Evolutionary conservation across 1,140 invertebrate genomes (phyloP), one percentile per base, ranked within the genome.

Genomic region (Epicauta chinensis): DNA sequence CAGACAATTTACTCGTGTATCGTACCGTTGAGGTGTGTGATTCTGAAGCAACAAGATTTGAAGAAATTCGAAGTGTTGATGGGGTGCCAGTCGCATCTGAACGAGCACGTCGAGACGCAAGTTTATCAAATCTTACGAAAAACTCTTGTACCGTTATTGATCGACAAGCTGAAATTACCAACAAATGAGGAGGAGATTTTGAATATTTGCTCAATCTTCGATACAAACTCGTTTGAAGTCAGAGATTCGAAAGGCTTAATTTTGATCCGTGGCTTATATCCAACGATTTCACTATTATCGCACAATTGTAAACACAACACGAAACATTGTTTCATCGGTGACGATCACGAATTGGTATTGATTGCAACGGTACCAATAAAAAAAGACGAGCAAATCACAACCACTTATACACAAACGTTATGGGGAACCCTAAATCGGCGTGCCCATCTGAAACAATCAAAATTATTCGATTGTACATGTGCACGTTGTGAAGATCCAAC

Each of bases 301-400:
- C 82, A 85, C 63, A 76, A 77, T 55, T 84, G 81, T 55, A 75
- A 71, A 43, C 76, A 81, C 11, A 84, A 84, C 60, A 78, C 81
- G 9, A 71, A 76, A 35, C 79, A 81, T 61, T 72, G 78, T 31
- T 80, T 79, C 48, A 43, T 73, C 12, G 73, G 71, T 30, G 67
- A 74, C 34, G 29, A 47, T 35, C 50, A 44, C 40, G 36, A 30
- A 15, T 48, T 61, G 29, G 52, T 47, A 36, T 36, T 62, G 5
- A 73, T 77, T 44, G 81, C 83, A 11, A 82, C 81, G n/a, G 70
- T 76, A 2, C 71, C 73, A 13, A 84, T 85, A 35, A 61, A 72
- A 44, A 81, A 82, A 67, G 83, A 81, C 12, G 75, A 77, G 53
- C 71, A 78, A 34, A 76, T 86, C 13, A 75, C 75, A 7, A 78